Evolutionary conservation across 2,797 vertebrate genomes (phyloP).

Genomic region (Gobio occitaniae): DNA sequence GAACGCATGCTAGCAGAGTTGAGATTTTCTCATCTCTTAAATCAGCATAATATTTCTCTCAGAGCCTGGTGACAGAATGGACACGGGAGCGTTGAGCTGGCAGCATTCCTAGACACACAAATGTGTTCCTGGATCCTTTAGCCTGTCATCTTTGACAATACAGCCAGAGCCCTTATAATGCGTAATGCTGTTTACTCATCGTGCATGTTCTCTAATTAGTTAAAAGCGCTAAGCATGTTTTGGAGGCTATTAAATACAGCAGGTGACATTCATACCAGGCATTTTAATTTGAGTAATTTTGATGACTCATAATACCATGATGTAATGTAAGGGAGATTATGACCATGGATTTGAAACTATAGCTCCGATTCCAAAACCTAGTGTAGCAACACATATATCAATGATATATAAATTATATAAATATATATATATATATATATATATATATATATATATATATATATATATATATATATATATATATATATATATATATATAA

Average conservation of each 20-base stretch:
- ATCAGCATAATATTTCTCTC: slow-evolving; percentile 43
- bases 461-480: too few relatives aligned
- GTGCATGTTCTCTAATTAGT: slow-evolving; percentile 26
- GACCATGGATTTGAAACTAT: not conserved
- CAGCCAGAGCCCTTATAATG: slow-evolving; percentile 21
- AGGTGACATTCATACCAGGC: slow-evolving; percentile 13
- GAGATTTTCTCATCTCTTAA: not conserved
- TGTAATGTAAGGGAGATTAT: not conserved
- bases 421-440: too few relatives aligned
- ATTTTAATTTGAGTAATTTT: slow-evolving; percentile 12
- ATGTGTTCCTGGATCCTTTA: slow-evolving; percentile 47
- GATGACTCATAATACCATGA: slow-evolving; percentile 14
- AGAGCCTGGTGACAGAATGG: slow-evolving; percentile 53
- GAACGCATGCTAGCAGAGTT: not conserved
- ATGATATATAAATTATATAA: too few relatives aligned
- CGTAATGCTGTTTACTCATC: slow-evolving; percentile 35
- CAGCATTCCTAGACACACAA: slow-evolving; percentile 58
- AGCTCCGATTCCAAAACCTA: not conserved
- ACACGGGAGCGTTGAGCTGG: slow-evolving; percentile 58
- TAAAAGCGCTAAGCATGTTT: slow-evolving; percentile 9
- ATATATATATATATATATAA: too few relatives aligned
- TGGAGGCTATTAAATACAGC: slow-evolving; percentile 3
- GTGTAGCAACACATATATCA: not conserved
- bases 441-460: too few relatives aligned
- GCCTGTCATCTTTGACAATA: slow-evolving; percentile 37